These are phyloP conservation scores for Podiceps cristatus DNA, from an alignment of 2,113 vertebrate genomes.

Conservation along the genomic window DNA sequence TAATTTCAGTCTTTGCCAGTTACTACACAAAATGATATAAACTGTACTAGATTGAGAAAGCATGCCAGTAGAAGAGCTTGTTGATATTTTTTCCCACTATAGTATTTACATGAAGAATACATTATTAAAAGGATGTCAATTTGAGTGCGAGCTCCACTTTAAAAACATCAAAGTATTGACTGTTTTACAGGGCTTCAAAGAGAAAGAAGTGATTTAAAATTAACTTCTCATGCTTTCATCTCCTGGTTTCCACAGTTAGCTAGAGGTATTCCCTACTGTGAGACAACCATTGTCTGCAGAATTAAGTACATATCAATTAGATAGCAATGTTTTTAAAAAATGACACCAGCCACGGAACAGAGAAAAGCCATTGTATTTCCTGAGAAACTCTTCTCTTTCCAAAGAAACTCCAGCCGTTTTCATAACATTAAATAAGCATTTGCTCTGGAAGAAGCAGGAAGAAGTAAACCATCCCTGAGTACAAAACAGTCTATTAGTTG, in stretches of 20 bases:
- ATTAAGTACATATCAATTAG: conserved; percentile 15
- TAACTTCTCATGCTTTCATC: neutral
- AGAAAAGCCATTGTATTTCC: neutral
- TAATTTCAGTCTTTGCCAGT: neutral
- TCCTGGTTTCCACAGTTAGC: neutral
- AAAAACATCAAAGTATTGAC: neutral
- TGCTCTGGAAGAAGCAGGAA: neutral
- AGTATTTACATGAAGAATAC: neutral
- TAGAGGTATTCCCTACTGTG: neutral
- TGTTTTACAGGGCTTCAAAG: neutral
- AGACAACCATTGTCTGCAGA: neutral
- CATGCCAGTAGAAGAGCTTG: neutral
- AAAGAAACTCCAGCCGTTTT: neutral
- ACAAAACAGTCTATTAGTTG: neutral
- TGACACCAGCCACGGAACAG: neutral
- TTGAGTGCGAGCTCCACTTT: neutral
- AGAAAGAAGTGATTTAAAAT: neutral
- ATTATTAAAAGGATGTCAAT: neutral
- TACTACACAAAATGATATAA: neutral
- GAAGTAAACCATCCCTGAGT: neutral
- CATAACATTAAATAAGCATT: neutral
- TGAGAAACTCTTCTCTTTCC: neutral
- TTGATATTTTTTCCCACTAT: neutral
- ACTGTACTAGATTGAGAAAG: neutral
- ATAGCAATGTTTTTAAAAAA: neutral